Base-by-base conservation (phyloP, 2,888 invertebrate genomes). In the Meteorus colon region DNA sequence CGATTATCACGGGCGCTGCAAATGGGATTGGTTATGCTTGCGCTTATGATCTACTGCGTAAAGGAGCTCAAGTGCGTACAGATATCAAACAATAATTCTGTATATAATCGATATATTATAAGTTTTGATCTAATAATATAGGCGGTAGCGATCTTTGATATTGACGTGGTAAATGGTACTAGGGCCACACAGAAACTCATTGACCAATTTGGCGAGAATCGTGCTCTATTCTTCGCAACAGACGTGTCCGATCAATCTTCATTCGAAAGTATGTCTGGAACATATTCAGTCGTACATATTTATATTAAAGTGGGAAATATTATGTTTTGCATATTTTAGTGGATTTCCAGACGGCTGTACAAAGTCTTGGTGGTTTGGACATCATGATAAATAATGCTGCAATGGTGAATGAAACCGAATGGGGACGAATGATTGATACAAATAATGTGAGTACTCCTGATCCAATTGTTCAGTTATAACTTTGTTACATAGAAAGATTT, bases 1-100 rank as follows among this genome's bases (percentile, higher is more conserved):
- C 75, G 8, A 69, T 84, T 8, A 78, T 93, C n/a, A 92, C 92
- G 0, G 92, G 92, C 0, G 92, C 90, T 27, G 92, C 92, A 0
- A 87, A 87, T 19, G 92, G 92, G 0, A 91, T 92, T 66, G 92
- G 92, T 1, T 88, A 88, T 41, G 88, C 87, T 74, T 91, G 90
- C 73, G 90, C 90, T 1, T 88, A 89, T 6, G 90, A 89, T 74
- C 89, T 91, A 29, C 84, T 93, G 8, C 86, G 87, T 72, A 90
- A 90, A 76, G 91, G 91, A 77, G 87, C 85, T 0, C 85, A 84
- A 80, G 85, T 85, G 80, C 4, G 41, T 41, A 12, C 41, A 41
- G 8, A 41, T 2, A 41, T 41, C 8, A 2, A 41, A 41, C 2
- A 12, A 12, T 12, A 12, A 41, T 41, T 41, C 2, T 41, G 8